Evolutionary conservation across 2,113 vertebrate species (phyloP).

Genomic region (Morone chrysops): DNA sequence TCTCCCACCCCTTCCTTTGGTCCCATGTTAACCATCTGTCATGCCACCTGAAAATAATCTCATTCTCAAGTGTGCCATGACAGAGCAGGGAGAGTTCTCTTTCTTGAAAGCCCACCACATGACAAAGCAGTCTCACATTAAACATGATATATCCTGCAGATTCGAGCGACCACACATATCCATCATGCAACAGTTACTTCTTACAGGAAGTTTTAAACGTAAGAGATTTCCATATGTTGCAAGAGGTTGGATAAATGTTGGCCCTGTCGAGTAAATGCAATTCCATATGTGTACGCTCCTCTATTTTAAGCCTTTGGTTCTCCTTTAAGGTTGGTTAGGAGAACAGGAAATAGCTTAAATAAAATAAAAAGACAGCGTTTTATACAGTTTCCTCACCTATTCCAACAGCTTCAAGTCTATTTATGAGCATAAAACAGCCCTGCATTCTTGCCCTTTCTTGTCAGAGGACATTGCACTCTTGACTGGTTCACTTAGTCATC

Average conservation of each 20-base stretch:
- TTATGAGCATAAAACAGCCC: conserved; percentile 11
- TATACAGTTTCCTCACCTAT: neutral
- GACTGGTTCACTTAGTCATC: conserved; percentile 15
- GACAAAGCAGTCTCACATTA: conserved; percentile 17
- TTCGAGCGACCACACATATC: conserved; percentile 26
- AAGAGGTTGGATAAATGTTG: conserved; percentile 34
- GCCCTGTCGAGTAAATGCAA: conserved; percentile 24
- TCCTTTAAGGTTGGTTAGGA: neutral
- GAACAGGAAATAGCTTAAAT: neutral
- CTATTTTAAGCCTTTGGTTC: neutral
- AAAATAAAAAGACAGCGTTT: conserved; percentile 2
- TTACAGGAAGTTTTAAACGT: conserved; percentile 48
- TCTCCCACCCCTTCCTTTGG: neutral
- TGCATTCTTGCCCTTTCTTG: conserved; percentile 27
- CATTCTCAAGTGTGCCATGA: conserved; percentile 26
- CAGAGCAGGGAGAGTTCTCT: conserved; percentile 5
- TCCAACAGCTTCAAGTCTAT: conserved; percentile 15
- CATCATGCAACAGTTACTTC: conserved; percentile 52
- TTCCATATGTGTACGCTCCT: conserved; percentile 45
- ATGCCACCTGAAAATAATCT: conserved; percentile 42
- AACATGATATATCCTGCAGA: conserved; percentile 28
- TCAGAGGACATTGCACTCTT: conserved; percentile 29
- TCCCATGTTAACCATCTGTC: conserved; percentile 43
- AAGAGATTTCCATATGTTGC: conserved; percentile 37
- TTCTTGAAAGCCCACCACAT: conserved; percentile 7